Evolutionary conservation across 92 coral and sea anemone species (phyloP), one percentile per base, ranked within the genome.

Genomic region (Phenganax stokvisi): DNA sequence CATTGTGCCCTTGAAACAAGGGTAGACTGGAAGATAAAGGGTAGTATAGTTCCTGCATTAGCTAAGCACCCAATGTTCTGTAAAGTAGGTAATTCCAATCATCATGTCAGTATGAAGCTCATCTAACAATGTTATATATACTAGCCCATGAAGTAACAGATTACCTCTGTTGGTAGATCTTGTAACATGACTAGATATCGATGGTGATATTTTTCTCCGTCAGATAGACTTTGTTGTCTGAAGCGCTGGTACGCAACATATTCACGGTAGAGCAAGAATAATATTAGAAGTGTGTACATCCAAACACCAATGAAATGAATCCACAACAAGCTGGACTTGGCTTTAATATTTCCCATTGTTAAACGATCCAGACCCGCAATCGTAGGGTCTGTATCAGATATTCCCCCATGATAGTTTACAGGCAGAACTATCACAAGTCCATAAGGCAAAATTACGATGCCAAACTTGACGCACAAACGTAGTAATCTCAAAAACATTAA

Each of bases 291-390:
- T 0, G 94, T 89, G 85, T 93, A 93, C 11, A 78, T 83, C 97
- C 97, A 93, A 27, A 92, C 96, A 3, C 92, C 92, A 12, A 93
- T 65, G 44, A 93, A 88, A 87, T 93, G 98, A 15, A 93, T 97
- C 98, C 98, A 93, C 52, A 91, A 71, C 56, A 83, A 85, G 3
- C 82, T 64, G 5, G 93, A 89, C 20, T 55, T 56, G 31, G 84
- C 73, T 53, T 69, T 55, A 51, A 93, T 80, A 87, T 93, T 93
- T 1, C 97, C 88, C 89, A 93, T 54, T 9, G 91, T 86, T 3
- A 93, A 80, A 75, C 84, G 83, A 37, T 93, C 97, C 60, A 93
- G 60, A 10, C 89, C 90, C 10, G n/a, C 57, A 54, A 87, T 54
- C 1, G 73, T 75, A 52, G 67, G 79, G 51, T 79, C 83, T 51